Evolutionary conservation across 2,113 vertebrate genomes (phyloP).

Genomic region (Scomber colias): DNA sequence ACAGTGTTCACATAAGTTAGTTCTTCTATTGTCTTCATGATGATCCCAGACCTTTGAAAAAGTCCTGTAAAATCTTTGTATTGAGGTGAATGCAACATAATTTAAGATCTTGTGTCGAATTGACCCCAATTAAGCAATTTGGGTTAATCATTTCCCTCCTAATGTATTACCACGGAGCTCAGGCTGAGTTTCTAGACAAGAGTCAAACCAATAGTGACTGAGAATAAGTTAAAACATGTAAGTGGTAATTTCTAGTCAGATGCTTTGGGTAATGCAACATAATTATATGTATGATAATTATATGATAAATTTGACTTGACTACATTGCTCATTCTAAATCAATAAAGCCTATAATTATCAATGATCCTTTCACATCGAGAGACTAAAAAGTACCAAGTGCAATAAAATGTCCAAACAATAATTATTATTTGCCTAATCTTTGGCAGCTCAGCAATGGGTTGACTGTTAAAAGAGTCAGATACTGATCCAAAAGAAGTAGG

Average conservation of each 20-base stretch:
- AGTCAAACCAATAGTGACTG: background rate
- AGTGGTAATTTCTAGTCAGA: background rate
- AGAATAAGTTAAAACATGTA: background rate
- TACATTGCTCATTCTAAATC: background rate
- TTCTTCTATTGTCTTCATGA: conserved; percentile 15
- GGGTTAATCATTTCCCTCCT: no score
- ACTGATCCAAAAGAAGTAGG: conserved; percentile 48
- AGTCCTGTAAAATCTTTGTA: background rate
- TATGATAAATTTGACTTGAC: background rate
- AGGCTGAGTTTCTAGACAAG: no score
- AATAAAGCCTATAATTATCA: background rate
- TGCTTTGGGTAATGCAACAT: background rate
- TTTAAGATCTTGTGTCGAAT: background rate
- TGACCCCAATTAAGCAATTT: background rate
- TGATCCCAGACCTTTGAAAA: background rate
- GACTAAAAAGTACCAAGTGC: background rate
- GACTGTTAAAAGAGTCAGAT: conserved; percentile 30
- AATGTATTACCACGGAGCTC: no score
- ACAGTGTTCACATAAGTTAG: conserved; percentile 19
- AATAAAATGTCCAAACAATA: background rate
- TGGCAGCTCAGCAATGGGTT: conserved; percentile 13
- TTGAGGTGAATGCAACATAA: background rate
- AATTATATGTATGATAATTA: background rate
- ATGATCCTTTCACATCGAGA: background rate
- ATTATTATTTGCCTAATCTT: background rate